These are phyloP conservation scores for Rhopalosiphum padi DNA, from an alignment of 1,140 invertebrate genomes.

Conservation along the genomic window DNA sequence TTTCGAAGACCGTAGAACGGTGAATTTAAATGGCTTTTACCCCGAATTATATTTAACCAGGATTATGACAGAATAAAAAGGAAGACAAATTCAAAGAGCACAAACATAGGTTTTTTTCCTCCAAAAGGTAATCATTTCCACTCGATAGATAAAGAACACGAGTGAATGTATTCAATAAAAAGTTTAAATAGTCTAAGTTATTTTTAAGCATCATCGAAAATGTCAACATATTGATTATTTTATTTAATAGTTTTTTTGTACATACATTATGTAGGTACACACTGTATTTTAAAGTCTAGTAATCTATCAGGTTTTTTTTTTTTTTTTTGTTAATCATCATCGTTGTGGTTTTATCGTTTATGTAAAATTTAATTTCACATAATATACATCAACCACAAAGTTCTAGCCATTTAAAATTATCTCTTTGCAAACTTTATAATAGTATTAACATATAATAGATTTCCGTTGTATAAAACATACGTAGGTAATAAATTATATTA, in stretches of 20 bases:
- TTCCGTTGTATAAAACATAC: not conserved
- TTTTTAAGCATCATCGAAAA: not conserved
- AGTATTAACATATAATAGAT: not conserved
- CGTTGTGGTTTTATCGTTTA: not conserved
- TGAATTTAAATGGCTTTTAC: constrained; percentile 52
- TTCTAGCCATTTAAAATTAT: not conserved
- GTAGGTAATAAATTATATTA: not conserved
- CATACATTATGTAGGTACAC: not conserved
- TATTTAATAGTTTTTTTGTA: not conserved
- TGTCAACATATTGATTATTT: not conserved
- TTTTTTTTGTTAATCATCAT: not conserved
- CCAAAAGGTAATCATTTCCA: constrained; percentile 8
- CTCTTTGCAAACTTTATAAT: not conserved
- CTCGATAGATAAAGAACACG: not conserved
- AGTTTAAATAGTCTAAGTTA: not conserved
- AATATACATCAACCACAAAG: not conserved
- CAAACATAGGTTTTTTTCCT: not conserved
- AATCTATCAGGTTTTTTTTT: not conserved
- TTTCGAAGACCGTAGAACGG: constrained; percentile 37
- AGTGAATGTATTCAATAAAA: constrained; percentile 5
- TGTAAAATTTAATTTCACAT: not conserved
- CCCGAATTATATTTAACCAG: constrained; percentile 31
- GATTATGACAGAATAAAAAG: constrained; percentile 20
- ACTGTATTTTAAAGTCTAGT: not conserved
- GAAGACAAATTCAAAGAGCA: not conserved